phyloP scores from a whole-genome alignment of 2,797 vertebrate species.

The Sebastes dallii region DNA sequence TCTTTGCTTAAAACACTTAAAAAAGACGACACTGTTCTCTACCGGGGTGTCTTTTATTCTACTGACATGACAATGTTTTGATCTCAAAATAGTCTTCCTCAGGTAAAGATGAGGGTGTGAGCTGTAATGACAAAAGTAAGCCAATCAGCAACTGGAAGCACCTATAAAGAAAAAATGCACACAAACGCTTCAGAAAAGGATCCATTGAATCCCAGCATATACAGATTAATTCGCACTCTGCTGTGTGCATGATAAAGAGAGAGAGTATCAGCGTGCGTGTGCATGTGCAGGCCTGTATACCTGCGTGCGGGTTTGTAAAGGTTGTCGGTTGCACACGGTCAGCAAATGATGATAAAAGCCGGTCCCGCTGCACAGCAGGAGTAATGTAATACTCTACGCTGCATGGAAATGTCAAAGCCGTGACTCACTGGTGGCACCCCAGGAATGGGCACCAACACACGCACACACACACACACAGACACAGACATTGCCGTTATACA shows the following conservation, averaged over 20 bases:
- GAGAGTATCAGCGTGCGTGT: background rate
- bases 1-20: background rate
- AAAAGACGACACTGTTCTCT: background rate
- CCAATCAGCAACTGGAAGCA: background rate
- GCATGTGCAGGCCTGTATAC: background rate
- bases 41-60: background rate
- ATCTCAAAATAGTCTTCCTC: background rate
- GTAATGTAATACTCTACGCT: conserved; percentile 59
- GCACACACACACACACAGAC: background rate
- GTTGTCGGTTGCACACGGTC: conserved; percentile 62
- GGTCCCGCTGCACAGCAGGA: conserved; percentile 60
- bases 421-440: conserved; percentile 67
- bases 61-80: background rate
- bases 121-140: background rate
- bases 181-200: background rate
- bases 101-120: background rate
- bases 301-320: conserved; percentile 40
- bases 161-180: background rate
- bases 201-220: background rate
- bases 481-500: conserved; percentile 36
- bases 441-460: conserved; percentile 39
- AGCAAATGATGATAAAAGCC: conserved; percentile 64
- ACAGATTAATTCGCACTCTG: background rate
- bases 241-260: background rate
- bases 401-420: conserved; percentile 75